These are phyloP conservation scores for Musca domestica DNA, from an alignment of 1,140 invertebrate species.

Conservation along the genomic window DNA sequence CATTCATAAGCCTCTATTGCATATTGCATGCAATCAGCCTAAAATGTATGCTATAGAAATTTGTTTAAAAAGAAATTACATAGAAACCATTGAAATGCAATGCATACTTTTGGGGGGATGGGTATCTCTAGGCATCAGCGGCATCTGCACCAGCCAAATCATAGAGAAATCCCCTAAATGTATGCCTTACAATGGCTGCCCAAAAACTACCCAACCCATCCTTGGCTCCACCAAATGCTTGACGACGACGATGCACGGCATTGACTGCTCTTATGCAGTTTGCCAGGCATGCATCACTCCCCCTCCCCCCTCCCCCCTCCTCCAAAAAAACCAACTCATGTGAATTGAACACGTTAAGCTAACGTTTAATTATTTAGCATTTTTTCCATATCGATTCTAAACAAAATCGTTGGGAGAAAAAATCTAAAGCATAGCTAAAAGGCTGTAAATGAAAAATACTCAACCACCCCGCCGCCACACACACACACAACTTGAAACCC, in stretches of 20 bases:
- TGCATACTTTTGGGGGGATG: constrained; percentile 14
- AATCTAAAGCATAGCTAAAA: constrained; percentile 15
- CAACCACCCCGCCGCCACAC: too few species aligned
- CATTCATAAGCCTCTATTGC: constrained; percentile 2
- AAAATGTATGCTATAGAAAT: constrained; percentile 23
- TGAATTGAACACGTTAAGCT: constrained; percentile 9
- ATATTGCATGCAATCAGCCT: constrained; percentile 20
- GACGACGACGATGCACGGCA: too few species aligned
- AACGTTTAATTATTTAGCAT: constrained; percentile 21
- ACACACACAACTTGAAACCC: constrained; percentile 1
- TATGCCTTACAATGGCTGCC: too few species aligned
- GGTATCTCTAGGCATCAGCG: background rate
- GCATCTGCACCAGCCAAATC: too few species aligned
- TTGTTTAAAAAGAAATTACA: constrained; percentile 21
- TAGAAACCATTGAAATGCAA: constrained; percentile 18
- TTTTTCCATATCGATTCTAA: constrained; percentile 16
- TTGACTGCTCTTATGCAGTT: constrained; percentile 18
- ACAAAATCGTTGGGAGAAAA: constrained; percentile 1
- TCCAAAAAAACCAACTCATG: too few species aligned
- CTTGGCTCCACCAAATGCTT: too few species aligned
- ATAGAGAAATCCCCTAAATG: too few species aligned
- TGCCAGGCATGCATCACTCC: too few species aligned
- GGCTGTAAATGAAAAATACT: constrained; percentile 5
- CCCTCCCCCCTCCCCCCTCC: too few species aligned
- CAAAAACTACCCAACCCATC: too few species aligned